These are phyloP conservation scores for Noctuana brunneofusca DNA, from an alignment of 2,888 invertebrate genomes.

Conservation along the genomic window DNA sequence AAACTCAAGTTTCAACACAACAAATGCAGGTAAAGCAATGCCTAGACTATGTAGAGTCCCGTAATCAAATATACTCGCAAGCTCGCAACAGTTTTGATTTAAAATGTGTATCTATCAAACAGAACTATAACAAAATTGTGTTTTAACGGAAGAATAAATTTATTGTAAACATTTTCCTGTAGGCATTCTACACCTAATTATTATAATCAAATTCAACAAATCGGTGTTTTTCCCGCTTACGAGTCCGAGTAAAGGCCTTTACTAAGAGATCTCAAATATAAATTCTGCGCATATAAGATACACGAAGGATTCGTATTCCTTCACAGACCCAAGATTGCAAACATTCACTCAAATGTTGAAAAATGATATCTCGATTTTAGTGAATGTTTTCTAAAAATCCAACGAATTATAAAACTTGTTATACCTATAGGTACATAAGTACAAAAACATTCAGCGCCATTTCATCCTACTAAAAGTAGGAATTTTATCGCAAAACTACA, in stretches of 20 bases:
- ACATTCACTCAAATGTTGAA: neutral
- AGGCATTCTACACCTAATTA: too few species aligned
- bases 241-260: too few species aligned
- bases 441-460: slow-evolving; percentile 14
- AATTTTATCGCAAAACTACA: slow-evolving; percentile 50
- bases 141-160: too few species aligned
- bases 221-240: too few species aligned
- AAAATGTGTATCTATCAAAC: too few species aligned
- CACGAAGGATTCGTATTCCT: neutral
- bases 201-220: too few species aligned
- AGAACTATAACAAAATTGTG: too few species aligned
- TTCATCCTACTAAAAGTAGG: slow-evolving; percentile 39
- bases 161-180: too few species aligned
- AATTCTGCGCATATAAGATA: too few species aligned
- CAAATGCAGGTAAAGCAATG: neutral
- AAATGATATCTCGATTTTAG: neutral
- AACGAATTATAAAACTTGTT: neutral
- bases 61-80: neutral
- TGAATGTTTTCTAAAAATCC: neutral
- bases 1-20: neutral
- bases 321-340: neutral
- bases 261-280: too few species aligned
- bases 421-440: too few species aligned
- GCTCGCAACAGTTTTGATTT: too few species aligned
- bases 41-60: neutral